phyloP scores from a whole-genome alignment of 1,140 invertebrate species.

The Hyles vespertilio region DNA sequence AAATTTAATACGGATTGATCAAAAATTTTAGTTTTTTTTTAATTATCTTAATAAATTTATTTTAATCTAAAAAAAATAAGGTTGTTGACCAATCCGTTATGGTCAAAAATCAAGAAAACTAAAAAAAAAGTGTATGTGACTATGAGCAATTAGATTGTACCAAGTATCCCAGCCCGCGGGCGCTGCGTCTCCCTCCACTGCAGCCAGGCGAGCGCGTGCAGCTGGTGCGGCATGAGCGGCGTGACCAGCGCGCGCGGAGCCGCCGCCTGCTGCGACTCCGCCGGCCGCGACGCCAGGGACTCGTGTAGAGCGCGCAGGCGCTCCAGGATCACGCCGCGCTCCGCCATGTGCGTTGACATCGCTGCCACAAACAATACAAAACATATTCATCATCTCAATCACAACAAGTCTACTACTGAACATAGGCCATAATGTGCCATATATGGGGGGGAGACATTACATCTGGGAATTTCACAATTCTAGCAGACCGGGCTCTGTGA shows the following conservation, averaged over 20 bases:
- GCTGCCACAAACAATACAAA: conserved; percentile 53
- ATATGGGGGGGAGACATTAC: too few species aligned
- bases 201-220: conserved; percentile 91
- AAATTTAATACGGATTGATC: too few species aligned
- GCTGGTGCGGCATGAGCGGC: conserved; percentile 90
- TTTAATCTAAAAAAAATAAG: too few species aligned
- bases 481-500: too few species aligned
- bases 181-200: conserved; percentile 90
- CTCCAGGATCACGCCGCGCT: conserved; percentile 82
- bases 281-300: conserved; percentile 81
- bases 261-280: conserved; percentile 75
- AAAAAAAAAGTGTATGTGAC: too few species aligned
- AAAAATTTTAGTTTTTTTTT: too few species aligned
- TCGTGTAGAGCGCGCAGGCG: conserved; percentile 84
- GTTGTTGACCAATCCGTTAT: too few species aligned
- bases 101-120: too few species aligned
- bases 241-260: conserved; percentile 81
- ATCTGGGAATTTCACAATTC: too few species aligned
- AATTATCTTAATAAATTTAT: too few species aligned
- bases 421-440: too few species aligned
- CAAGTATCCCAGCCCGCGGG: conserved; percentile 87
- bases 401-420: too few species aligned
- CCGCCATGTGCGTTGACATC: conserved; percentile 77
- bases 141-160: conserved; percentile 1
- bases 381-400: not conserved